Base-by-base conservation (phyloP, 2,113 vertebrate genomes). In the Globicephala melas region DNA sequence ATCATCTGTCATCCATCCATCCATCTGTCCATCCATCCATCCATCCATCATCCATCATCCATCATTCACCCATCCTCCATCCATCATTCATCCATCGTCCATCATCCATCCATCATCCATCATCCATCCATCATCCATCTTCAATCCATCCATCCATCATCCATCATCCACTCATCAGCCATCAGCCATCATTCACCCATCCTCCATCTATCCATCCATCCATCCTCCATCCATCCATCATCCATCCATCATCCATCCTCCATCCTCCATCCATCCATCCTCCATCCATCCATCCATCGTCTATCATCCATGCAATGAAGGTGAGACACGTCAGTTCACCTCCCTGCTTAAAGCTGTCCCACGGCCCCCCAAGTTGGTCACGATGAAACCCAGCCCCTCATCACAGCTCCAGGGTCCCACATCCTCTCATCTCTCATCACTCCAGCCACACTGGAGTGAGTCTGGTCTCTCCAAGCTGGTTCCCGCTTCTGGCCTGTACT, bases 1-100 rank as follows among this genome's bases (percentile, higher is more conserved):
- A 3, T 13, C 13, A 18, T 2, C 18, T 28, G 60, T 3, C 0
- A 36, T 5, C 50, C 15, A 21, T 14, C 21, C 53, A 17, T 47
- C 8, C 8, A 9, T 28, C 53, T 12, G 25, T 63, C 62, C 62
- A 28, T 2, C 62, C 53, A 33, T 47, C 4, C 13, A 6, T 20
- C 18, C 18, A 23, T 71, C 70, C n/a, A 23, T 67, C 53, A n/a
- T 63, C 62, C 62, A 28, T 13, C 73, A 18, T 76, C 47, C 15
- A 20, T 53, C 31, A 21, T 33, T 44, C 44, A 44, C 8, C 44
- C 44, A 44, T 44, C 41, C 6, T 11, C 10, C 18, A 7, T 12
- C 44, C 44, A 36, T 36, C 31, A 25, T n/a, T 11, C 20, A 55
- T 8, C 33, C 8, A 31, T 50, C 44, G 3, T 62, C 80, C 4